Percentiles rank a stretch among this genome's conserved stretches.
phyloP scores from a whole-genome alignment of 1,140 invertebrate genomes.

The Sesamia nonagrioides region DNA sequence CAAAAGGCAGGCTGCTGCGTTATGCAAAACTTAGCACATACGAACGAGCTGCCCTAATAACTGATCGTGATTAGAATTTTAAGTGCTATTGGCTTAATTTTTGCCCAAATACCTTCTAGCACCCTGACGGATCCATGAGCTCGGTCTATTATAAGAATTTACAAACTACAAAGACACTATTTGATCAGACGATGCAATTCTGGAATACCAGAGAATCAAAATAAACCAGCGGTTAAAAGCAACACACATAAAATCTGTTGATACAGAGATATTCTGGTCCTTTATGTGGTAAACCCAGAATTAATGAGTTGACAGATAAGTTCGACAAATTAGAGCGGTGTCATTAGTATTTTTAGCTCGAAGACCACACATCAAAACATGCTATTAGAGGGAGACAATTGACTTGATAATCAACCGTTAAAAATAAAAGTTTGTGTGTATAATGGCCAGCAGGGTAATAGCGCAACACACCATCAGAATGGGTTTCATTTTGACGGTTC shows the following conservation, averaged over 20 bases:
- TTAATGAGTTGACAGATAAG: constrained; percentile 46
- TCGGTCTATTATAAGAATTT: too few species aligned
- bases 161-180: too few species aligned
- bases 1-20: too few species aligned
- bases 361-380: constrained; percentile 37
- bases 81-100: too few species aligned
- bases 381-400: neutral
- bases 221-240: neutral
- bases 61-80: too few species aligned
- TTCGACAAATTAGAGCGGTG: constrained; percentile 42
- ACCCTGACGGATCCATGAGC: too few species aligned
- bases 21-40: too few species aligned
- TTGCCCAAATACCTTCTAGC: too few species aligned
- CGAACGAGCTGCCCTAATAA: too few species aligned
- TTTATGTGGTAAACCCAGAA: neutral
- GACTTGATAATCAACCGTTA: neutral
- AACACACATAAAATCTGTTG: neutral
- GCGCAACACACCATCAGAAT: too few species aligned
- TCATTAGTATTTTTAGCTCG: constrained; percentile 27
- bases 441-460: too few species aligned
- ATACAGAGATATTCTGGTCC: neutral
- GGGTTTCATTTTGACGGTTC: too few species aligned
- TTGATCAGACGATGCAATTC: neutral
- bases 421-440: neutral
- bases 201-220: neutral